Evolutionary conservation across 2,797 vertebrate genomes (phyloP), one percentile per base, ranked within the genome.

Genomic region (Prionace glauca): DNA sequence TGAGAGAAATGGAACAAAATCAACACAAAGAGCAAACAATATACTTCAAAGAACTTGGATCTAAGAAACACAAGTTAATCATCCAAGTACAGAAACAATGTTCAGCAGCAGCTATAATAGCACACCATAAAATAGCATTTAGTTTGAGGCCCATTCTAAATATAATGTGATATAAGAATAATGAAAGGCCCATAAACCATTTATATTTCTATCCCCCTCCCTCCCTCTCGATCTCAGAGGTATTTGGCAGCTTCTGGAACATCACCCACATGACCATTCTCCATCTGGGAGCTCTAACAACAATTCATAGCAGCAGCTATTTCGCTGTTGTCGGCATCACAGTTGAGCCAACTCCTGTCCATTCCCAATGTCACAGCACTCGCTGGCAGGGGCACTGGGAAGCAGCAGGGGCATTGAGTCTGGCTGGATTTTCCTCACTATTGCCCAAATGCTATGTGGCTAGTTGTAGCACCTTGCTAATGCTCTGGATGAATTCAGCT

Each of bases 1-100:
- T 99, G 98, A 97, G 98, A 98, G 98, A 98, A 98, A 97, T 79
- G 97, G 97, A 97, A 98, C 97, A 97, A 97, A 97, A 69, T 95
- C 93, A 95, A 95, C 93, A 95, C 36, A 94, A 71, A 95, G 14
- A 95, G 93, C 56, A 77, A 72, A 95, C 90, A 77, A 90, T 91
- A 91, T 7, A 65, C 88, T 91, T 91, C n/a, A 32, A 91, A 95
- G n/a, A 92, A 67, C n/a, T 56, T 95, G 93, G 93, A 72, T 74
- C 93, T 16, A 32, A 77, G 29, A 50, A 95, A 95, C 24, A 95
- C 74, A 4, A 56, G 67, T 50, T 94, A 74, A 50, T 50, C 67
- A 56, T 94, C 71, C 12, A 32, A 45, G 87, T 62, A 62, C 87
- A 90, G 24, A 62, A n/a, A 45, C 93, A 56, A 32, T 56, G 50